These are phyloP conservation scores for Chromis chromis DNA, from an alignment of 2,797 vertebrate species.

Conservation along the genomic window DNA sequence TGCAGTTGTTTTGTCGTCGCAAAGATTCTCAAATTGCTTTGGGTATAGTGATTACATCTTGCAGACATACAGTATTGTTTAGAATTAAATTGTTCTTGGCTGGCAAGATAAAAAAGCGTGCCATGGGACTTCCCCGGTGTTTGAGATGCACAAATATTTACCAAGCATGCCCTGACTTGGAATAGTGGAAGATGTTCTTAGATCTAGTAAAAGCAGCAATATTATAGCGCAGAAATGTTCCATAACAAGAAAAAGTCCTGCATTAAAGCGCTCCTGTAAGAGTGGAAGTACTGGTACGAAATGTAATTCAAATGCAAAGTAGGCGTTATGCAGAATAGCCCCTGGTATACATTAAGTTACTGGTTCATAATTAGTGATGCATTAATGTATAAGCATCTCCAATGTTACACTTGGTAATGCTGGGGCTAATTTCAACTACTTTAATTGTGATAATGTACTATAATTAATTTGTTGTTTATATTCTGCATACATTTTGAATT, in stretches of 20 bases:
- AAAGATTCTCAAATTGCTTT: slow-evolving; percentile 29
- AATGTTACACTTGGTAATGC: no score
- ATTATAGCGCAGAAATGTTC: neutral
- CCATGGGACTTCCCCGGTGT: slow-evolving; percentile 3
- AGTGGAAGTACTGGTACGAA: no score
- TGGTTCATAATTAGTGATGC: no score
- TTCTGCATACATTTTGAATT: no score
- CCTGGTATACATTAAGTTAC: neutral
- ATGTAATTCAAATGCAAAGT: neutral
- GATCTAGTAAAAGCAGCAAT: neutral
- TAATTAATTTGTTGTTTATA: no score
- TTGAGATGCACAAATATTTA: slow-evolving; percentile 16
- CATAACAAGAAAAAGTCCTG: neutral
- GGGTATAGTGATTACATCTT: slow-evolving; percentile 41
- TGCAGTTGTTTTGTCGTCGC: slow-evolving; percentile 23
- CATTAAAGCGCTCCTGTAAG: no score
- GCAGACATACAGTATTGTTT: slow-evolving; percentile 20
- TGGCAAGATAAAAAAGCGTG: slow-evolving; percentile 13
- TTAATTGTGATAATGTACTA: no score
- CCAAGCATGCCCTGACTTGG: slow-evolving; percentile 9
- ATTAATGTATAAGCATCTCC: no score
- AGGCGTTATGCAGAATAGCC: neutral
- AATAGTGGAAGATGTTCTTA: no score
- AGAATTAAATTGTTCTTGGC: neutral
- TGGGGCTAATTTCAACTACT: neutral